A percentile compares a stretch with the other conserved stretches of the same genome.
phyloP scores from a whole-genome alignment of 2,113 vertebrate species.

The Donacobius atricapilla region DNA sequence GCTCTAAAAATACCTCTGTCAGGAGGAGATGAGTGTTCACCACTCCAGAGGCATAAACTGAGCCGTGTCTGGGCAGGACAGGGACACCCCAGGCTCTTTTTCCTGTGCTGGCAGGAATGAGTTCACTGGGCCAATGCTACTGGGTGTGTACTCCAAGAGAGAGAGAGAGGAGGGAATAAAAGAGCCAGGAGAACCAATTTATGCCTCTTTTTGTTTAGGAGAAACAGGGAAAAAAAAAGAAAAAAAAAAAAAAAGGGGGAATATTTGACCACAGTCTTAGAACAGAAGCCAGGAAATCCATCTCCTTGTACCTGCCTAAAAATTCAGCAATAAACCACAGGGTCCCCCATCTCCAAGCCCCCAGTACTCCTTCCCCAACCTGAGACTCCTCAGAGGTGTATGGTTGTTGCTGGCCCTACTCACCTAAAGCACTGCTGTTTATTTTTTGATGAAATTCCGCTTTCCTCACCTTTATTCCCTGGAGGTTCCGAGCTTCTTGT shows the following conservation, averaged over 20 bases:
- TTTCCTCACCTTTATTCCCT: constrained; percentile 88
- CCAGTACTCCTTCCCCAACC: background rate
- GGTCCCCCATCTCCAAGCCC: background rate
- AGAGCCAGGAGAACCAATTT: background rate
- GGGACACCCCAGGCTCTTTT: background rate
- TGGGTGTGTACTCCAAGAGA: background rate
- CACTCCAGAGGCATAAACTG: background rate
- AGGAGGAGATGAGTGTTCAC: background rate
- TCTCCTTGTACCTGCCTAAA: background rate
- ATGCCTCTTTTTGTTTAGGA: background rate
- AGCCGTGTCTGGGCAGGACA: background rate
- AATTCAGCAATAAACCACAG: background rate
- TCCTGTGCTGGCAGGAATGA: background rate
- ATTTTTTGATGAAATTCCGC: background rate
- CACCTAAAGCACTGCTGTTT: background rate
- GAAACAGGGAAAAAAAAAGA: background rate
- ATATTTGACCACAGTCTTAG: background rate
- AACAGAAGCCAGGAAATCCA: background rate
- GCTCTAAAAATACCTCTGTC: background rate
- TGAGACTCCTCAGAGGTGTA: background rate
- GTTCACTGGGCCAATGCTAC: background rate
- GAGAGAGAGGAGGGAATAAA: background rate
- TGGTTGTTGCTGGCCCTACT: background rate
- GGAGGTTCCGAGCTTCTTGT: constrained; percentile 90
- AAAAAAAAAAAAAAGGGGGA: background rate